Conservation (phyloP, 2,797 vertebrate genomes). For the Leucoraja ocellata region DNA sequence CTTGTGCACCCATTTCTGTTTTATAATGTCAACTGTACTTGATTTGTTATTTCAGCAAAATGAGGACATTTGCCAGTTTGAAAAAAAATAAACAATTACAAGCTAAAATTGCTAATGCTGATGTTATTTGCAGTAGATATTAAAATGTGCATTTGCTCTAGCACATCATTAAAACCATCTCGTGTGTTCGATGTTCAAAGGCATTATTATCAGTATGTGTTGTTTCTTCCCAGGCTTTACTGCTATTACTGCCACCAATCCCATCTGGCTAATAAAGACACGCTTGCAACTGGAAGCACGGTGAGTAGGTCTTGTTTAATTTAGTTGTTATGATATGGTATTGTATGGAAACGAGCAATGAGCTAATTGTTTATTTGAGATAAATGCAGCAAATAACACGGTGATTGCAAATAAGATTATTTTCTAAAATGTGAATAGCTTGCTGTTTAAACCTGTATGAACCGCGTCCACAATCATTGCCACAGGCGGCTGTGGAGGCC, state of each 20-base stretch:
- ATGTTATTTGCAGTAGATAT: background rate
- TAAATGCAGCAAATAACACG: background rate
- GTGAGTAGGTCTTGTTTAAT: constrained; percentile 53
- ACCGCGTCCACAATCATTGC: too few species aligned
- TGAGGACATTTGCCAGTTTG: background rate
- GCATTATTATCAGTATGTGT: constrained; percentile 43
- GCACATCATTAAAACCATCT: background rate
- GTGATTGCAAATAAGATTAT: background rate
- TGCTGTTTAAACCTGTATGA: too few species aligned
- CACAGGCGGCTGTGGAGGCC: too few species aligned
- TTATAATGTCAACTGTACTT: background rate
- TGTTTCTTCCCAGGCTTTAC: constrained; percentile 85
- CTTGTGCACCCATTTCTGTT: background rate
- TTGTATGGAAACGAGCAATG: background rate
- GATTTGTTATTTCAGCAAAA: background rate
- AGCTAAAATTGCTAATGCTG: background rate
- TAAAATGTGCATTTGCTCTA: background rate
- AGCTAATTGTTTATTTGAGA: background rate
- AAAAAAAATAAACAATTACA: background rate
- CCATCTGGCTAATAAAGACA: constrained; percentile 97
- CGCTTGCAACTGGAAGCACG: constrained; percentile 92
- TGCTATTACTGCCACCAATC: constrained; percentile 84
- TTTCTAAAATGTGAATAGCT: too few species aligned
- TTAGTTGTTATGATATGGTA: background rate
- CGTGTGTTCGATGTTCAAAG: background rate